Conservation (phyloP, 2,888 invertebrate species). For the Hyposoter dolosus region DNA sequence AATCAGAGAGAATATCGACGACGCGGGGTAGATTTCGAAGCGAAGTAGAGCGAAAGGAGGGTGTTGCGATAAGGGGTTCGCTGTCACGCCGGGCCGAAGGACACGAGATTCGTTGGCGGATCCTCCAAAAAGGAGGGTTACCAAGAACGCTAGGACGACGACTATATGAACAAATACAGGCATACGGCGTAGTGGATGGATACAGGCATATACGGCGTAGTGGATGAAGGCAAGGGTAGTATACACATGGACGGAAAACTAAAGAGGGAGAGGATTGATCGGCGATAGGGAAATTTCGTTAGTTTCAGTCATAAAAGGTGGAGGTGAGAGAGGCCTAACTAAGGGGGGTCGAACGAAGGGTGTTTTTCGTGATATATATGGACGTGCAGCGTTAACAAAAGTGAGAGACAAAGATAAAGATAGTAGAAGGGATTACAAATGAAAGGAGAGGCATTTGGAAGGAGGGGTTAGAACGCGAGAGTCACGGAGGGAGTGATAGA, state of each 20-base stretch:
- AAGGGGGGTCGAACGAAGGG: slow-evolving; percentile 70
- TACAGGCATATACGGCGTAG: slow-evolving; percentile 60
- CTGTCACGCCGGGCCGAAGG: slow-evolving; percentile 73
- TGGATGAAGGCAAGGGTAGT: slow-evolving; percentile 65
- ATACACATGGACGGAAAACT: slow-evolving; percentile 18
- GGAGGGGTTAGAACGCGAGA: slow-evolving; percentile 67
- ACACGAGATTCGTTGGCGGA: slow-evolving; percentile 78
- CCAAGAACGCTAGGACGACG: neutral
- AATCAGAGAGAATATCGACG: slow-evolving; percentile 64
- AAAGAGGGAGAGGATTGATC: slow-evolving; percentile 79
- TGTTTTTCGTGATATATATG: slow-evolving; percentile 24
- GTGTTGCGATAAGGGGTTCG: slow-evolving; percentile 82
- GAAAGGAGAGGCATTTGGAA: slow-evolving; percentile 44
- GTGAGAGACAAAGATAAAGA: slow-evolving; percentile 50
- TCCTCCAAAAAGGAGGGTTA: slow-evolving; percentile 82
- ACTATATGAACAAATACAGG: slow-evolving; percentile 20
- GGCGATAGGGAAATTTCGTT: slow-evolving; percentile 84
- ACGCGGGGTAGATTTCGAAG: slow-evolving; percentile 74
- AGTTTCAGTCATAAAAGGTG: slow-evolving; percentile 82
- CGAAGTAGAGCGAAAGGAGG: slow-evolving; percentile 70
- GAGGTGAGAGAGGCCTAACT: slow-evolving; percentile 81
- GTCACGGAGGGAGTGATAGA: slow-evolving; percentile 44
- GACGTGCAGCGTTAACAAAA: slow-evolving; percentile 7
- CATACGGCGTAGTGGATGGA: slow-evolving; percentile 65
- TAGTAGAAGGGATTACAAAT: slow-evolving; percentile 56